A percentile compares a stretch with the other conserved stretches of the same genome.
These are phyloP conservation scores for Latrodectus elegans DNA, from an alignment of 2,888 invertebrate species.

Conservation along the genomic window DNA sequence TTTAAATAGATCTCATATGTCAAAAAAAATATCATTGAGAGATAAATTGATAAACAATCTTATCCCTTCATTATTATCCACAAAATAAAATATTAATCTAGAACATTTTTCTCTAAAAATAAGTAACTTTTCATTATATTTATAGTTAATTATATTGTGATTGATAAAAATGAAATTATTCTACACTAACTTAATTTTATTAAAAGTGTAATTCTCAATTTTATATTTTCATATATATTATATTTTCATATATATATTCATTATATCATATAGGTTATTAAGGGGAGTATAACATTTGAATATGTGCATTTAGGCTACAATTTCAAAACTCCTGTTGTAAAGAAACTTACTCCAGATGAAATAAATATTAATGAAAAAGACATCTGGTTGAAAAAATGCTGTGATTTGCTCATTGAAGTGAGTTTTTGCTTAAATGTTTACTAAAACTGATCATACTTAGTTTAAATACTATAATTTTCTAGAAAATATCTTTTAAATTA, in stretches of 20 bases:
- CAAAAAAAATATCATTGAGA: too few species aligned
- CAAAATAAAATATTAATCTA: background rate
- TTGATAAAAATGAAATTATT: background rate
- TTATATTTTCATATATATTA: background rate
- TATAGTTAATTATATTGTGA: background rate
- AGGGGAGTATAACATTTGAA: conserved; percentile 48
- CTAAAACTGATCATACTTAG: too few species aligned
- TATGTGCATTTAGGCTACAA: conserved; percentile 49
- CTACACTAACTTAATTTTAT: background rate
- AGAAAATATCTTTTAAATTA: too few species aligned
- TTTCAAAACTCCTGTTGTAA: conserved; percentile 9
- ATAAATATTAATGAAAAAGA: conserved; percentile 16
- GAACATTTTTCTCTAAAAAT: background rate
- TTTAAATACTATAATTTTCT: too few species aligned
- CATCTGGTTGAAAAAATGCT: conserved; percentile 39
- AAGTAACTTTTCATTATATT: background rate
- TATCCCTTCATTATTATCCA: background rate
- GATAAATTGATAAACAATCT: background rate
- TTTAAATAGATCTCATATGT: too few species aligned
- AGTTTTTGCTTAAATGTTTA: background rate
- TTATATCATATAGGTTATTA: conserved; percentile 44
- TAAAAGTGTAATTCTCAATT: background rate
- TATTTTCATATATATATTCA: background rate
- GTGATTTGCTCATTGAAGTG: conserved; percentile 24
- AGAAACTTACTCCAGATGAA: conserved; percentile 2